A percentile compares a stretch with the other conserved stretches of the same genome.
These are phyloP conservation scores for Atta colombica DNA, from an alignment of 1,140 invertebrate species.

Conservation along the genomic window DNA sequence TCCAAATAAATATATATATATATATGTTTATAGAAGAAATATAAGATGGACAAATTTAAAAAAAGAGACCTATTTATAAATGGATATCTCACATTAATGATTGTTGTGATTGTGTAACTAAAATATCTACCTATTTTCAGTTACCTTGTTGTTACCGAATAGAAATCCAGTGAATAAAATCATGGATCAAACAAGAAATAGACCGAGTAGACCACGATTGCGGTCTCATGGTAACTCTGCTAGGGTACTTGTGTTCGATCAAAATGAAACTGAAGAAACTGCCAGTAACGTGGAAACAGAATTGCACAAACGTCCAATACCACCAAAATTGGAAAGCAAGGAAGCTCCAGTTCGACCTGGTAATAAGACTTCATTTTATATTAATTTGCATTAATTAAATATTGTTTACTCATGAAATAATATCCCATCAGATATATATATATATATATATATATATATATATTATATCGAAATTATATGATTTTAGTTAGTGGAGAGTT, in stretches of 20 bases:
- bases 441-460: not conserved
- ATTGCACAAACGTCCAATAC: conserved; percentile 68
- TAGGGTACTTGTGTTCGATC: conserved; percentile 87
- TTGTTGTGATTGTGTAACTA: not conserved
- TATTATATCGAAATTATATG: conserved; percentile 28
- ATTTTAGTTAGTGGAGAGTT: conserved; percentile 85
- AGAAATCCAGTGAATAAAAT: not conserved
- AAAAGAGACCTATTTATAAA: not conserved
- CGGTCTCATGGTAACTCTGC: conserved; percentile 87
- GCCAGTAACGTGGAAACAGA: conserved; percentile 76
- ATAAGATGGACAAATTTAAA: not conserved
- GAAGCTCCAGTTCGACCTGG: conserved; percentile 84
- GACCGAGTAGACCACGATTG: conserved; percentile 85
- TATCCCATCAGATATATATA: too few relatives aligned
- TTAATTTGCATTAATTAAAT: not conserved
- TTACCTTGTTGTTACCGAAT: not conserved
- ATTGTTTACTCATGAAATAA: not conserved
- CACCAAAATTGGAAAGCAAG: conserved; percentile 82
- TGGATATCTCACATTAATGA: not conserved
- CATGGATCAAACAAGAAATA: conserved; percentile 84
- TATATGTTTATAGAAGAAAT: not conserved
- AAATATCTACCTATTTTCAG: not conserved
- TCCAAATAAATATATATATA: not conserved
- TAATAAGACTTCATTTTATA: conserved; percentile 64
- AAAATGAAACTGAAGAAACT: conserved; percentile 80